Base-by-base conservation (phyloP, 2,888 invertebrate species). In the Dastarcus helophoroides region DNA sequence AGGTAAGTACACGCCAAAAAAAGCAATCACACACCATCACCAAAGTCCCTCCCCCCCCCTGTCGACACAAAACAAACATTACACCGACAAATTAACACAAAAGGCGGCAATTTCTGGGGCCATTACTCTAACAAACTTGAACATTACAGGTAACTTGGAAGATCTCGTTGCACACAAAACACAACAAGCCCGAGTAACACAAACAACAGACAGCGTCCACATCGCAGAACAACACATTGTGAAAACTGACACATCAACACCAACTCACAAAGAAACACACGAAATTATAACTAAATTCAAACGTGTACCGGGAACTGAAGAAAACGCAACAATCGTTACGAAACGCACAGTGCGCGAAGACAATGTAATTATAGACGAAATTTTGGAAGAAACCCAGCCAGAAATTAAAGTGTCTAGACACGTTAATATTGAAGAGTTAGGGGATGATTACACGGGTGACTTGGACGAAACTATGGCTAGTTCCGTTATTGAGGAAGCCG, bases 261-360 rank as follows among this genome's bases (percentile, higher is more conserved):
- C 38, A 17, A 37, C 46, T 13, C 50, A 46, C 38, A 49, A 71
- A 58, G 71, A 72, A 64, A 63, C 65, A 23, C 69, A 71, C 56
- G 73, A 73, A 63, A 71, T 72, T 10, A 53, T 73, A 21, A 73
- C 71, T 1, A 72, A 69, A 55, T 73, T 73, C 43, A 57, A 68
- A 41, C 60, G 64, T 51, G 53, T 61, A 22, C 63, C 69, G 6
- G 69, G 64, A 13, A 60, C 63, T 32, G 55, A 58, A n/a, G 68
- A 69, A 54, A 67, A 68, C 4, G 65, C 62, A 35, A 65, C 67
- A 56, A 61, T 69, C 10, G 67, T 69, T 53, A 72, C 71, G 2
- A 73, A 71, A 50, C 48, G 71, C 43, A 73, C 72, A 1, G 66
- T 68, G 34, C 46, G 70, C 32, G 57, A 65, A 42, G 40, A 40